Conservation (phyloP, 2,797 vertebrate species). For the Sebastolobus alascanus region DNA sequence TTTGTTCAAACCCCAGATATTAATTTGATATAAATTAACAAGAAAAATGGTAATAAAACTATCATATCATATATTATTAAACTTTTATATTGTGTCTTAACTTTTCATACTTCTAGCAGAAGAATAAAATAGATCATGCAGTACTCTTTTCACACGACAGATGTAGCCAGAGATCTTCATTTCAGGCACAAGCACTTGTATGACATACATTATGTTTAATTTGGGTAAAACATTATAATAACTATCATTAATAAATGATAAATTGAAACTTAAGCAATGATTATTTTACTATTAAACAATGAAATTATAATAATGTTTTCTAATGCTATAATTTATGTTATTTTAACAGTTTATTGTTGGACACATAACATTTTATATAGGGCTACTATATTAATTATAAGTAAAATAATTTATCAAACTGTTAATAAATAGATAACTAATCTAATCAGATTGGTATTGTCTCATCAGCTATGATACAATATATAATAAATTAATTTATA, state of each 20-base stretch:
- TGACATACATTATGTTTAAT: neutral
- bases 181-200: neutral
- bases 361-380: no score
- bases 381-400: no score
- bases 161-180: constrained; percentile 62
- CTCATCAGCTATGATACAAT: no score
- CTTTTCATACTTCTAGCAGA: neutral
- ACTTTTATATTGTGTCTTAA: neutral
- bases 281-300: neutral
- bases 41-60: no score
- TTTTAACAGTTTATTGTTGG: no score
- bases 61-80: no score
- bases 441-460: no score
- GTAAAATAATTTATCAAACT: no score
- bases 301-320: neutral
- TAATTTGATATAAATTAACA: neutral
- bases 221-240: neutral
- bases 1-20: no score
- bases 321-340: neutral
- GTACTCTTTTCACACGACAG: constrained; percentile 51
- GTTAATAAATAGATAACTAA: no score
- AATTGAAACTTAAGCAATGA: neutral
- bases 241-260: neutral
- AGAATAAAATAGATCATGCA: neutral
- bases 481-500: no score